These are phyloP conservation scores for Eristalinus sepulchralis DNA, from an alignment of 2,888 invertebrate genomes.

Conservation along the genomic window DNA sequence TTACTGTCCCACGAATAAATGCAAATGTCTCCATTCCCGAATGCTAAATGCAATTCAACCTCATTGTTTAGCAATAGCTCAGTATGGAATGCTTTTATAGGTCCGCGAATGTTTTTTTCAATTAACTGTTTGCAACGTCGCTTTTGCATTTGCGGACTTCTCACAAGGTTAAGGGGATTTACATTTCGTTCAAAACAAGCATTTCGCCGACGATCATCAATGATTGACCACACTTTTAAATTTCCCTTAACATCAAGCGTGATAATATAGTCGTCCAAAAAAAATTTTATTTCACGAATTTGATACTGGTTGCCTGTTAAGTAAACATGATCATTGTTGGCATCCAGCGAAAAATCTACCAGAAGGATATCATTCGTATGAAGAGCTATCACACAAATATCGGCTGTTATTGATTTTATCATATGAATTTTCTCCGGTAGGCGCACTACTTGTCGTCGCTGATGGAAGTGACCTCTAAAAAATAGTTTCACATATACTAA, in stretches of 20 bases:
- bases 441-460: conserved; percentile 78
- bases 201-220: conserved; percentile 73
- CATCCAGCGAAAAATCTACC: conserved; percentile 77
- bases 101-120: conserved; percentile 44
- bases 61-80: conserved; percentile 42
- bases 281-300: conserved; percentile 75
- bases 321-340: conserved; percentile 74
- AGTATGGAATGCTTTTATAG: conserved; percentile 72
- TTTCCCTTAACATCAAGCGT: conserved; percentile 77
- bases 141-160: conserved; percentile 43
- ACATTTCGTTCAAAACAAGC: conserved; percentile 71
- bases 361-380: conserved; percentile 75
- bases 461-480: conserved; percentile 78
- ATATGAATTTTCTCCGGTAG: conserved; percentile 75
- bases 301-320: conserved; percentile 73
- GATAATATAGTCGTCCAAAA: conserved; percentile 76
- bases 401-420: conserved; percentile 76
- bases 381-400: conserved; percentile 77
- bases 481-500: not conserved
- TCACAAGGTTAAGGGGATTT: conserved; percentile 66
- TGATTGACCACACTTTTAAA: conserved; percentile 77
- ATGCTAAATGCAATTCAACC: conserved; percentile 75
- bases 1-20: conserved; percentile 75
- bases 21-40: conserved; percentile 76
- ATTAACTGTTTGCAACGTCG: conserved; percentile 72